Percentiles rank a stretch among this genome's conserved stretches.
Conservation (phyloP, 30 jellyfish, hydroid and myxozoan genomes). For the Rhopilema esculentum region DNA sequence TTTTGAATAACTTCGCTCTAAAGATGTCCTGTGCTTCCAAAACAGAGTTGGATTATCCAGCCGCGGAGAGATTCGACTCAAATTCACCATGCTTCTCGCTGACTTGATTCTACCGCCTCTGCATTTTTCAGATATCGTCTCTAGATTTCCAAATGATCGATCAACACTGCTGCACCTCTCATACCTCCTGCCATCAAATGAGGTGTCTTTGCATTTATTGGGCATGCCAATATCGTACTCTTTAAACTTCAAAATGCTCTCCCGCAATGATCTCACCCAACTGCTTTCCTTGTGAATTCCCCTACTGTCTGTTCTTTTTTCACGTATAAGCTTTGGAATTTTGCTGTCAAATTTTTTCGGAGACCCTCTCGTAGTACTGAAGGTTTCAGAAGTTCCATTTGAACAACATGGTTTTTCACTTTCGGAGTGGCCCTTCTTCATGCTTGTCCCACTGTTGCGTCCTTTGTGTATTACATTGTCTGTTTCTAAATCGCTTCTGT, state of each 20-base stretch:
- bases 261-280: slow-evolving; percentile 18
- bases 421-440: not conserved
- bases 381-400: not conserved
- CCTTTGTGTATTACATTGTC: not conserved
- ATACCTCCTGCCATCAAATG: not conserved
- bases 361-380: not conserved
- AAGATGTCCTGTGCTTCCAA: slow-evolving; percentile 45
- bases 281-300: not conserved
- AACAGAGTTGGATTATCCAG: slow-evolving; percentile 15
- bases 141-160: not conserved
- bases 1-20: slow-evolving; percentile 23
- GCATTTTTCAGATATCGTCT: not conserved
- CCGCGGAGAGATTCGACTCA: slow-evolving; percentile 11
- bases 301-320: not conserved
- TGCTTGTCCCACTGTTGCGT: not conserved
- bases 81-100: slow-evolving; percentile 32
- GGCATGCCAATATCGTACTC: slow-evolving; percentile 10
- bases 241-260: slow-evolving; percentile 24
- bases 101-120: not conserved
- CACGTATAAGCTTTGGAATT: slow-evolving; percentile 7
- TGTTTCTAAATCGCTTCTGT: not conserved
- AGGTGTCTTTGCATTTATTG: not conserved
- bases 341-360: not conserved
- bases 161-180: slow-evolving; percentile 13
- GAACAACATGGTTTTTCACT: not conserved